These are phyloP conservation scores for Chrysina gloriosa DNA, from an alignment of 2,888 invertebrate species.

Conservation along the genomic window DNA sequence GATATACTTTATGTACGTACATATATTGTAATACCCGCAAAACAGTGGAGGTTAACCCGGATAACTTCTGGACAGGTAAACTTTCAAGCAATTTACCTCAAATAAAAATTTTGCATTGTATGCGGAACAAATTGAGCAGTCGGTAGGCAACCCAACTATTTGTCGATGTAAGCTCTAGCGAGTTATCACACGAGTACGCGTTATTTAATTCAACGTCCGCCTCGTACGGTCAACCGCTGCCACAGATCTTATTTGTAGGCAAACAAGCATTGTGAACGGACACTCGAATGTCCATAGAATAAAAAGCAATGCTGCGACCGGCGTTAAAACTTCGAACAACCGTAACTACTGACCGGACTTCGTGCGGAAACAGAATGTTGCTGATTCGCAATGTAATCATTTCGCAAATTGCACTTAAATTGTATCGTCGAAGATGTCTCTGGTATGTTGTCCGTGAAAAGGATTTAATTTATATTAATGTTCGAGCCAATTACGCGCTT, in stretches of 20 bases:
- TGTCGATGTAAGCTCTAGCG: not conserved
- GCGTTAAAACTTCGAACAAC: constrained; percentile 25
- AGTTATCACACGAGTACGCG: not conserved
- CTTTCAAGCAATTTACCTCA: too few relatives aligned
- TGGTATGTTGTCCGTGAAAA: constrained; percentile 3
- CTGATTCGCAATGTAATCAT: constrained; percentile 38
- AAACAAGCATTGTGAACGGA: constrained; percentile 38
- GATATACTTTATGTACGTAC: too few relatives aligned
- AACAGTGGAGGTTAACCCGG: too few relatives aligned
- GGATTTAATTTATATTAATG: constrained; percentile 41
- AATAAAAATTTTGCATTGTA: not conserved
- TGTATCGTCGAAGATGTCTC: constrained; percentile 12
- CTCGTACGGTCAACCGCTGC: constrained; percentile 16
- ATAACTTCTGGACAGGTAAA: too few relatives aligned
- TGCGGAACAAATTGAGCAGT: not conserved
- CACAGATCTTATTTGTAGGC: constrained; percentile 39
- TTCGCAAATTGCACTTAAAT: constrained; percentile 41
- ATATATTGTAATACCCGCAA: too few relatives aligned
- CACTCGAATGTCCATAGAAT: constrained; percentile 27
- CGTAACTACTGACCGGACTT: constrained; percentile 13
- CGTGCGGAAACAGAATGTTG: constrained; percentile 34
- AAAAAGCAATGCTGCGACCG: constrained; percentile 16
- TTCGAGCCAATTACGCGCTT: constrained; percentile 33
- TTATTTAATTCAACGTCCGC: constrained; percentile 8
- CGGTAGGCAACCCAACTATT: not conserved